A percentile compares a stretch with the other conserved stretches of the same genome.
Evolutionary conservation across 2,888 invertebrate species (phyloP).

Genomic region (Hirudinaria manillensis): DNA sequence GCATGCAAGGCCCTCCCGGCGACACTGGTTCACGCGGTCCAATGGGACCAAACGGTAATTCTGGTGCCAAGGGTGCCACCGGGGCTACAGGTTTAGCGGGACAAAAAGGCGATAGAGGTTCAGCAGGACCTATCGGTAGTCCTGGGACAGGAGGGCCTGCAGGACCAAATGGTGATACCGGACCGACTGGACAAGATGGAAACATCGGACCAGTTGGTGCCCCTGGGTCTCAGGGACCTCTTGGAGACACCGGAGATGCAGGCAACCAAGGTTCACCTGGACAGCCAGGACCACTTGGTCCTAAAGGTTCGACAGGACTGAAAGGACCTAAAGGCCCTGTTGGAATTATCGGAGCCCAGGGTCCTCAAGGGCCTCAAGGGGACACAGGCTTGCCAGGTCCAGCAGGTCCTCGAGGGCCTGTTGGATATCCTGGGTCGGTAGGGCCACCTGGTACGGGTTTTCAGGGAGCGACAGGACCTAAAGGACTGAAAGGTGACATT

Average conservation of each 20-base stretch:
- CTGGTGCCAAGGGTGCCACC: conserved; percentile 42
- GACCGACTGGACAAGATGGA: conserved; percentile 14
- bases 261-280: conserved; percentile 26
- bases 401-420: conserved; percentile 24
- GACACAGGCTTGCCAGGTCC: conserved; percentile 23
- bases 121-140: conserved; percentile 28
- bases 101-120: conserved; percentile 31
- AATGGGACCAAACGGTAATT: conserved; percentile 40
- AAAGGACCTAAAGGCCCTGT: conserved; percentile 34
- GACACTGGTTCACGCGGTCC: conserved; percentile 24
- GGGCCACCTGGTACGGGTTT: conserved; percentile 31
- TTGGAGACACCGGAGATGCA: conserved; percentile 8
- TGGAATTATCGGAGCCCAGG: conserved; percentile 36
- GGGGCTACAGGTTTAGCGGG: conserved; percentile 41
- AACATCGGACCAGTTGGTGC: conserved; percentile 33
- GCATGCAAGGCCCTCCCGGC: conserved; percentile 26
- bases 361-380: conserved; percentile 37
- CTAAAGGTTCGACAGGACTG: conserved; percentile 31
- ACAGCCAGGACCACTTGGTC: conserved; percentile 16
- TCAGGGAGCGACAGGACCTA: conserved; percentile 31
- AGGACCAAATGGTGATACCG: conserved; percentile 22
- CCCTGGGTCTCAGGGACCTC: conserved; percentile 24
- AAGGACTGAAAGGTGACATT: conserved; percentile 32
- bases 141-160: conserved; percentile 33
- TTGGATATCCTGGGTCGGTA: conserved; percentile 28